A percentile compares a stretch with the other conserved stretches of the same genome.
Evolutionary conservation across 2,888 invertebrate genomes (phyloP).

Genomic region (Hecatera dysodea): DNA sequence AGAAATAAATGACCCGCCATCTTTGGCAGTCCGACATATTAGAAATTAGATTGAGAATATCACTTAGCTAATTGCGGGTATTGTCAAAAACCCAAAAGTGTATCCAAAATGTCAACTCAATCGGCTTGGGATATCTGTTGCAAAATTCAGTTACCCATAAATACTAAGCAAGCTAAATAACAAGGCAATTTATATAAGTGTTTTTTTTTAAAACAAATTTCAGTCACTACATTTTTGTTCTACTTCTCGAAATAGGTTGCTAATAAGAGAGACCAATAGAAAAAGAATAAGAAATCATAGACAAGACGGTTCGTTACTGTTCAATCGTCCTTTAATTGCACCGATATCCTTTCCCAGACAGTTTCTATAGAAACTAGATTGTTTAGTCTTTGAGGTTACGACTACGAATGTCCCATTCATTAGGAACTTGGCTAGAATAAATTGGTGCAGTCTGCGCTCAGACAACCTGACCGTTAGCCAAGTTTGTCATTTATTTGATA

Average conservation of each 20-base stretch:
- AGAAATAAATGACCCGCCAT: too few species aligned
- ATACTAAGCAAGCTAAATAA: too few species aligned
- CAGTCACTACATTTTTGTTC: not conserved
- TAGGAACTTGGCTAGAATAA: constrained; percentile 53
- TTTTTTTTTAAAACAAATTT: too few species aligned
- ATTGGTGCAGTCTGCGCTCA: constrained; percentile 32
- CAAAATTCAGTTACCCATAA: too few species aligned
- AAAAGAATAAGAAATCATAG: not conserved
- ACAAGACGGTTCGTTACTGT: constrained; percentile 37
- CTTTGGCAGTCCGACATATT: too few species aligned
- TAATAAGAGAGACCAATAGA: not conserved
- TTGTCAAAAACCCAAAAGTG: too few species aligned
- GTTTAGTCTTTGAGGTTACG: constrained; percentile 29
- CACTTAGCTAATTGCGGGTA: too few species aligned
- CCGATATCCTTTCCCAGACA: constrained; percentile 15
- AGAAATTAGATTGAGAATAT: too few species aligned
- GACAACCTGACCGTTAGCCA: constrained; percentile 25
- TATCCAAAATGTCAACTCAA: too few species aligned
- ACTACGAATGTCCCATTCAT: constrained; percentile 35
- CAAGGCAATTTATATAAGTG: too few species aligned
- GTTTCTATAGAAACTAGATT: constrained; percentile 25
- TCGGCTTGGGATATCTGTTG: too few species aligned
- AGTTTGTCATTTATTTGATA: constrained; percentile 57
- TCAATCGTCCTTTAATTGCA: constrained; percentile 10
- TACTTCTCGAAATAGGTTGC: not conserved